Base-by-base conservation (phyloP, 2,888 invertebrate species). In the Troides oblongomaculatus region DNA sequence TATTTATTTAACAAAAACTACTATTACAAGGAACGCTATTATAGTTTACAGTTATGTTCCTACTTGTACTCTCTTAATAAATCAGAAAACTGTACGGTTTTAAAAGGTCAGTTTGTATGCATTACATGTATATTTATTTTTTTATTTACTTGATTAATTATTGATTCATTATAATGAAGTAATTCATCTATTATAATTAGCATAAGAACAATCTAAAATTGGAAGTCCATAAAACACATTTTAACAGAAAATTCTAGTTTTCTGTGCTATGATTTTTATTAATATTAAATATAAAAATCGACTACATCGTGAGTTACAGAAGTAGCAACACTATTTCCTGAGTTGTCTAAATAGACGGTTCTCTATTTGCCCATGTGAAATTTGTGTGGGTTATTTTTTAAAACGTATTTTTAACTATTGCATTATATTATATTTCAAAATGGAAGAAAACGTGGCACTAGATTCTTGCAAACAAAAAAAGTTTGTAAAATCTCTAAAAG, bases 401-500 rank as follows among this genome's bases (percentile, higher is more conserved):
- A 57, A 57, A 57, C 50, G 12, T 14, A 39, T 39, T 14, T 50
- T 30, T 53, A 14, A 25, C 1, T 50, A 58, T 39, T 59, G 4
- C 30, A 50, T 39, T 18, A 60, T 30, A 39, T 10, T 25, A 46
- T 64, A 50, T 46, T 21, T 43, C 1, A 70, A 60, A 72, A 93
- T 92, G 92, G 90, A 91, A 78, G 90, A 92, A 80, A 91, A 84
- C 73, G 90, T 93, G 61, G 92, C 94, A 8, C 81, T 94, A 77
- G 90, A 93, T 72, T 89, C 92, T 63, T 87, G 77, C 53, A 88
- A 93, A 74, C 93, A 94, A 76, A 93, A 88, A 72, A 85, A 92
- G 73, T 94, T 94, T 78, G 84, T 89, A 0, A 94, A 93, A 77
- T 92, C 93, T 59, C 89, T 94, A 8, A 92, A 90, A 78, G 93